phyloP scores from a whole-genome alignment of 1,140 invertebrate species.

The Triops longicaudatus region DNA sequence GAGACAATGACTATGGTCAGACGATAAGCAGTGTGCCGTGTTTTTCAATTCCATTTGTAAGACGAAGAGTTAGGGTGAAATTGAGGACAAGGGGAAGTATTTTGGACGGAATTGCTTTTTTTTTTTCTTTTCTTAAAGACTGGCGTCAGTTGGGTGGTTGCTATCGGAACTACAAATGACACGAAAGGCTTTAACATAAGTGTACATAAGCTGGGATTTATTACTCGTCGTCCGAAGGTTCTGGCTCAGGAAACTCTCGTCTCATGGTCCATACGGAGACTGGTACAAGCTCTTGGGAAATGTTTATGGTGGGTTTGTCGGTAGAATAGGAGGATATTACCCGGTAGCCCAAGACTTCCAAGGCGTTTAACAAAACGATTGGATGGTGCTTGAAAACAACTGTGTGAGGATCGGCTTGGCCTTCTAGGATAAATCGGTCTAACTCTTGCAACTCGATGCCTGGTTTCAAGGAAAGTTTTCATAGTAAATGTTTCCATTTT shows the following conservation, averaged over 20 bases:
- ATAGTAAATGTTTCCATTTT: neutral
- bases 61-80: neutral
- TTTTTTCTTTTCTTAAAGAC: neutral
- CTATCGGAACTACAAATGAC: neutral
- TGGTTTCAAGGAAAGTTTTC: neutral
- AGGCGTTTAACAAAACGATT: constrained; percentile 28
- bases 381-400: constrained; percentile 28
- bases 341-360: constrained; percentile 28
- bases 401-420: constrained; percentile 19
- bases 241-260: constrained; percentile 29
- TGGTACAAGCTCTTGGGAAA: neutral
- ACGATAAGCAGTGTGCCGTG: neutral
- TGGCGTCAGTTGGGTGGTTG: neutral
- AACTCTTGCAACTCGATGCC: constrained; percentile 26
- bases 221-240: constrained; percentile 28
- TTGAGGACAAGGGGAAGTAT: neutral
- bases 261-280: constrained; percentile 27
- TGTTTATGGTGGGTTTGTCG: constrained; percentile 9
- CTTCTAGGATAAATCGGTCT: constrained; percentile 24
- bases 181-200: neutral
- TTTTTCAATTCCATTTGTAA: neutral
- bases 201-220: neutral
- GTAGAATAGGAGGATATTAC: constrained; percentile 22
- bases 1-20: neutral
- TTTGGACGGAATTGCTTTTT: too few relatives aligned